Conservation (phyloP, 2,888 invertebrate genomes). For the Latheticus oryzae region DNA sequence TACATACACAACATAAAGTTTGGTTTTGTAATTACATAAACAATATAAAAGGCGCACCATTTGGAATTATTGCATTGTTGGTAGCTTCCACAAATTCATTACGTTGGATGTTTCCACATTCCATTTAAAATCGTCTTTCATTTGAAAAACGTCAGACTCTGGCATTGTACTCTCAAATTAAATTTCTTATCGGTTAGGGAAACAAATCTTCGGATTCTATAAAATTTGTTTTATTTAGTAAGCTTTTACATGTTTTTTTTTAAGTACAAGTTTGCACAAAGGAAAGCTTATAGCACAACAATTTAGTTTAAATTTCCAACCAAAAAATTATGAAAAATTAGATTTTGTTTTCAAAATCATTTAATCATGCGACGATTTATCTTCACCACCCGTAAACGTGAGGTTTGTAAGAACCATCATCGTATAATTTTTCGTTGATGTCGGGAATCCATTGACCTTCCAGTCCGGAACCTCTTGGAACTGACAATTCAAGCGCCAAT, state of each 20-base stretch:
- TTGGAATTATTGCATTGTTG: conserved; percentile 6
- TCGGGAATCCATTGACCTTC: conserved; percentile 52
- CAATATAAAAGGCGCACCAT: too few relatives aligned
- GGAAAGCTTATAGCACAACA: too few relatives aligned
- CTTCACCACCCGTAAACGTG: conserved; percentile 33
- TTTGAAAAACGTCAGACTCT: conserved; percentile 8
- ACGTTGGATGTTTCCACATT: conserved; percentile 18
- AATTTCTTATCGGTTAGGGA: conserved; percentile 13
- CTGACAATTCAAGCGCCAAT: conserved; percentile 28
- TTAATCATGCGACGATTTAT: too few relatives aligned
- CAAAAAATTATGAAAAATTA: too few relatives aligned
- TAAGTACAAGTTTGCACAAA: too few relatives aligned
- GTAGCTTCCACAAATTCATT: conserved; percentile 23
- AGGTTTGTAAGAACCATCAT: conserved; percentile 51
- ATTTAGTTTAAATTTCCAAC: too few relatives aligned
- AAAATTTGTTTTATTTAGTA: conserved; percentile 3
- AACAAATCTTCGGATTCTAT: conserved; percentile 14
- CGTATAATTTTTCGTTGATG: conserved; percentile 49
- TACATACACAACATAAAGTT: too few relatives aligned
- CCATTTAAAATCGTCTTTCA: conserved; percentile 8
- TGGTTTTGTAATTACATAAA: too few relatives aligned
- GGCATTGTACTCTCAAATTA: conserved; percentile 16
- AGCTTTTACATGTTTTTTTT: conserved; percentile 2
- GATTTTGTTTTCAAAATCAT: too few relatives aligned
- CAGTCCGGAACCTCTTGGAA: conserved; percentile 47